Conservation (phyloP, 37 sponge, comb jelly and placozoan genomes). For the Petrosia ficiformis region DNA sequence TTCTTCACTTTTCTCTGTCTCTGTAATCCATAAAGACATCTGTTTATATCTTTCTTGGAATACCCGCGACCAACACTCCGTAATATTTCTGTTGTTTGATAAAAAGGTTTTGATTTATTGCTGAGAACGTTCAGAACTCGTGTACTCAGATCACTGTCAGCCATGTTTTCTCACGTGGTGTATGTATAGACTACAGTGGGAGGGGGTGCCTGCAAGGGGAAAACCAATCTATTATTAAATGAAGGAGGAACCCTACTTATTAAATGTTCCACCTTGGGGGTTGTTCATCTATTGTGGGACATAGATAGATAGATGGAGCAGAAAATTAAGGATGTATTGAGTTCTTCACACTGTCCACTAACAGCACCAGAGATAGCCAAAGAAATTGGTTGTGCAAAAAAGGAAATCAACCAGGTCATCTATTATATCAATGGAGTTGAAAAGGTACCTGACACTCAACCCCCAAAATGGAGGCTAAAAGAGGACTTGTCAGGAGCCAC, state of each 20-base stretch:
- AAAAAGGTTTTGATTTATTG: too few species aligned
- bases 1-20: constrained; percentile 29
- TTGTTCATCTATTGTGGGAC: too few species aligned
- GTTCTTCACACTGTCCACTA: neutral
- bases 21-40: constrained; percentile 60
- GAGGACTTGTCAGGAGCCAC: neutral
- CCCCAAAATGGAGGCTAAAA: neutral
- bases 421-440: constrained; percentile 19
- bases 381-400: neutral
- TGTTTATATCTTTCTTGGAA: constrained; percentile 55
- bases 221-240: too few species aligned
- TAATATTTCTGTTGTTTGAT: neutral
- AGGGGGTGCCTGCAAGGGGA: too few species aligned
- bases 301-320: constrained; percentile 2
- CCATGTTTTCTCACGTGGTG: too few species aligned
- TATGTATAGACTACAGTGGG: too few species aligned
- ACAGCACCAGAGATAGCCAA: constrained; percentile 25
- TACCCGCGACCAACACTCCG: neutral
- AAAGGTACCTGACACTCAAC: neutral
- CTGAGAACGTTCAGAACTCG: too few species aligned
- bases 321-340: neutral
- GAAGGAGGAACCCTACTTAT: too few species aligned
- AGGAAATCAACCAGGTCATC: constrained; percentile 12
- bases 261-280: too few species aligned
- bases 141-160: too few species aligned